Evolutionary conservation across 2,113 vertebrate genomes (phyloP).

Genomic region (Proteles cristata): DNA sequence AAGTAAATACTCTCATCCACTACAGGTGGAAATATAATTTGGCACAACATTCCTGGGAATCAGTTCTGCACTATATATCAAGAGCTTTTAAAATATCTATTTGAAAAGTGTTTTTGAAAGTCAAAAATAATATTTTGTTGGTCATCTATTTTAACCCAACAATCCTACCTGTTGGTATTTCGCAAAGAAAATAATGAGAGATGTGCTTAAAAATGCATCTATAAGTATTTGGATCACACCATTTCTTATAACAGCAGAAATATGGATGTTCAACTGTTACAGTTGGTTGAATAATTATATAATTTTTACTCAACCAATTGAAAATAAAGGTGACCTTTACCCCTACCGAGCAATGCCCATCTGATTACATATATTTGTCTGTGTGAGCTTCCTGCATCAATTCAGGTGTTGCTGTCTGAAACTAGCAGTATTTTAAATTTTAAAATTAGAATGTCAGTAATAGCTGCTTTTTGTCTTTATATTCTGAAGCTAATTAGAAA

Average conservation of each 20-base stretch:
- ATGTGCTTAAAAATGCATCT: not conserved
- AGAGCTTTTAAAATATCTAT: conserved; percentile 38
- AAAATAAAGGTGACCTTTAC: not conserved
- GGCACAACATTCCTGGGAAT: not conserved
- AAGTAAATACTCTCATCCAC: conserved; percentile 51
- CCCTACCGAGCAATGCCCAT: not conserved
- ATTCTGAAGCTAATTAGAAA: conserved; percentile 26
- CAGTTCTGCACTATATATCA: not conserved
- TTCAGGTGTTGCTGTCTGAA: conserved; percentile 21
- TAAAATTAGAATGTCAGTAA: conserved; percentile 34
- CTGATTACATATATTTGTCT: not conserved
- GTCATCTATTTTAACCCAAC: conserved; percentile 10
- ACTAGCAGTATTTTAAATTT: conserved; percentile 37
- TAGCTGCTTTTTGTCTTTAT: conserved; percentile 17
- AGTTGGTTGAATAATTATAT: not conserved
- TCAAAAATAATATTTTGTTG: conserved; percentile 15
- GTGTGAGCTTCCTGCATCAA: not conserved
- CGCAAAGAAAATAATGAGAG: conserved; percentile 28
- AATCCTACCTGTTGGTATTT: conserved; percentile 35
- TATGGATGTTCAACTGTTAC: not conserved
- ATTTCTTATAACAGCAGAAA: conserved; percentile 53
- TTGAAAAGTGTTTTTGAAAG: conserved; percentile 9
- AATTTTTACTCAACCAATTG: not conserved
- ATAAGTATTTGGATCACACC: not conserved
- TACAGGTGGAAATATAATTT: conserved; percentile 45